Base-by-base conservation (phyloP, 2,113 vertebrate species). In the Tragelaphus imberbis region DNA sequence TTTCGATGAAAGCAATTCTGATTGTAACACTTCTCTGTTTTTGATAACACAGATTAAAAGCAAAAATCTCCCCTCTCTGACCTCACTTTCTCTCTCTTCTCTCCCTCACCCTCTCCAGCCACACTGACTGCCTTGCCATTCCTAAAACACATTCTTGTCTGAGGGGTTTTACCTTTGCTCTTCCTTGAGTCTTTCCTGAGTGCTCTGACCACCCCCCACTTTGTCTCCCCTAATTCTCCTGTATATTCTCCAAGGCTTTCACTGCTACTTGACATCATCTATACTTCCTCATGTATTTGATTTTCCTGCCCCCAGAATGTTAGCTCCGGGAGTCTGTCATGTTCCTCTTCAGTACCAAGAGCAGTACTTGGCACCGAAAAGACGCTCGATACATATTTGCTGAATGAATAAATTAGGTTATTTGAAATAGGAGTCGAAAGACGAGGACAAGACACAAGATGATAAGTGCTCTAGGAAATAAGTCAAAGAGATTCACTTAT, bases 321-420 rank as follows among this genome's bases (percentile, higher is more conserved):
- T 16, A 91, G 79, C 90, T 88, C 56, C 4, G 2, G 2, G 61
- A 68, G 40, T 77, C 61, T 82, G 21, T 88, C 91, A 75, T 58
- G 33, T 59, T 96, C 49, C 56, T 44, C 7, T 86, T 90, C 23
- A 53, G 30, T 27, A 79, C 65, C 61, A 28, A 65, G 27, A 79
- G 84, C 47, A 55, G 84, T 68, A 49, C 40, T 79, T 75, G 81
- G 88, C 28, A 53, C 12, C 17, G 15, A 96, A 77, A 94, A 96
- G 93, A 82, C 63, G 75, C 53, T 86, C 3, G n/a, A 93, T 63
- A 94, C 21, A 7, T 96, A 89, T 89, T 86, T 93, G 82, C 55
- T 82, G 59, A 93, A 82, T 82, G 11, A 97, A 94, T 97, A 90
- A 96, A 96, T 92, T 68, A 89, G 56, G 15, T 63, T 94, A 84